These are phyloP conservation scores for Natrix natrix DNA, from an alignment of 2,797 vertebrate genomes.

Conservation along the genomic window DNA sequence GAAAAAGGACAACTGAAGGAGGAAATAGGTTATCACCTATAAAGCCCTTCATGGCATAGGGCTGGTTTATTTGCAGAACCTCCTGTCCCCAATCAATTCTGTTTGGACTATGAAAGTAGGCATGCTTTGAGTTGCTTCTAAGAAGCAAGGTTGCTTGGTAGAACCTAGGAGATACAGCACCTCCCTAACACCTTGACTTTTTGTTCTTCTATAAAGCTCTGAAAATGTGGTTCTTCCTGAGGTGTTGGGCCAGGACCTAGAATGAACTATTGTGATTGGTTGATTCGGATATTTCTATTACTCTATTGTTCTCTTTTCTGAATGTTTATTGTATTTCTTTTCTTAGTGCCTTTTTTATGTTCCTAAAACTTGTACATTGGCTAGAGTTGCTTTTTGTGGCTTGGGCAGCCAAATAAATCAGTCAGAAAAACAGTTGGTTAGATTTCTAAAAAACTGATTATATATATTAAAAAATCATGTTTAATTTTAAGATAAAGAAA, in stretches of 20 bases:
- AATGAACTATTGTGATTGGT: neutral
- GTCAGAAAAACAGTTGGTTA: neutral
- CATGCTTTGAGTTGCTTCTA: neutral
- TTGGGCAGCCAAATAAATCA: neutral
- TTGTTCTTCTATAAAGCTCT: neutral
- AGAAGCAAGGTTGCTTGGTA: neutral
- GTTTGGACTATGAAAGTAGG: neutral
- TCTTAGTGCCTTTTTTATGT: neutral
- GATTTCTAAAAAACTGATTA: neutral
- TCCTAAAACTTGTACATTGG: neutral
- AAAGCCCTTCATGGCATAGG: neutral
- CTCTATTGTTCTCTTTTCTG: neutral
- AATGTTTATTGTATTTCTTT: neutral
- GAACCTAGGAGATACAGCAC: neutral
- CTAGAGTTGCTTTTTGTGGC: neutral
- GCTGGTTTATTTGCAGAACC: neutral
- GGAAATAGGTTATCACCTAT: neutral
- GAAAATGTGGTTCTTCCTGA: neutral
- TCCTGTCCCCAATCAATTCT: neutral
- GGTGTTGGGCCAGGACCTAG: neutral
- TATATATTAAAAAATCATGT: neutral
- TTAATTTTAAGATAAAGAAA: neutral
- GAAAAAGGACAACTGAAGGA: neutral
- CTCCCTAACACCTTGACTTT: neutral
- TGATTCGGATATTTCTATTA: neutral